phyloP scores from a whole-genome alignment of 1,140 invertebrate genomes.

The Euura lappo region DNA sequence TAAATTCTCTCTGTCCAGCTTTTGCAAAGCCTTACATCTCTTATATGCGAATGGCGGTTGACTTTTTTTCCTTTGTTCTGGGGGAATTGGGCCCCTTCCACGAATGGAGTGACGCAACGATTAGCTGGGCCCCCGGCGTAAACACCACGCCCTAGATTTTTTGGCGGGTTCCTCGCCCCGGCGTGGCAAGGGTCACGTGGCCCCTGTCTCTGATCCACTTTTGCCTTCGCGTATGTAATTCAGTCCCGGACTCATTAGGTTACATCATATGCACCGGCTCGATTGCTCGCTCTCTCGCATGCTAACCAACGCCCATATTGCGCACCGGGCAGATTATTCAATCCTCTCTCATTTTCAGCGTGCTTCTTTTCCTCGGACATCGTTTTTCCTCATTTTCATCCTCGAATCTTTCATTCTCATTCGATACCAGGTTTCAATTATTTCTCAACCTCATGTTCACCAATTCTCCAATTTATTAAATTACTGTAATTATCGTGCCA shows the following conservation, averaged over 20 bases:
- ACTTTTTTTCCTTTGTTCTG: too few species aligned
- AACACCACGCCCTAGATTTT: slow-evolving; percentile 22
- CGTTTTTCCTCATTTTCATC: slow-evolving; percentile 9
- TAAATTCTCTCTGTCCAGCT: too few species aligned
- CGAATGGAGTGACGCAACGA: neutral
- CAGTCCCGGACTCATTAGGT: neutral
- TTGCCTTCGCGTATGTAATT: slow-evolving; percentile 10
- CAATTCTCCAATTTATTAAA: neutral
- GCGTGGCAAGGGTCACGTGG: slow-evolving; percentile 3
- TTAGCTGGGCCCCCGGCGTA: neutral
- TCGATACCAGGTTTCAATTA: neutral
- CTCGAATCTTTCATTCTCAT: neutral
- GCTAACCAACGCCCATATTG: neutral
- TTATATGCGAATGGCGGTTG: too few species aligned
- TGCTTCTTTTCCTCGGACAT: neutral
- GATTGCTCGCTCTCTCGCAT: neutral
- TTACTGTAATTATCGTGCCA: too few species aligned
- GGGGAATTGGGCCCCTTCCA: too few species aligned
- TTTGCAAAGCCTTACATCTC: too few species aligned
- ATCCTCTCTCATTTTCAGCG: neutral
- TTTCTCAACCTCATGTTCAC: neutral
- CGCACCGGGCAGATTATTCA: neutral
- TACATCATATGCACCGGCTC: slow-evolving; percentile 1
- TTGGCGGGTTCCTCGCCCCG: slow-evolving; percentile 13
- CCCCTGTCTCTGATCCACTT: slow-evolving; percentile 22